Conservation (phyloP, 1,140 invertebrate genomes). For the Meteorus sp. region DNA sequence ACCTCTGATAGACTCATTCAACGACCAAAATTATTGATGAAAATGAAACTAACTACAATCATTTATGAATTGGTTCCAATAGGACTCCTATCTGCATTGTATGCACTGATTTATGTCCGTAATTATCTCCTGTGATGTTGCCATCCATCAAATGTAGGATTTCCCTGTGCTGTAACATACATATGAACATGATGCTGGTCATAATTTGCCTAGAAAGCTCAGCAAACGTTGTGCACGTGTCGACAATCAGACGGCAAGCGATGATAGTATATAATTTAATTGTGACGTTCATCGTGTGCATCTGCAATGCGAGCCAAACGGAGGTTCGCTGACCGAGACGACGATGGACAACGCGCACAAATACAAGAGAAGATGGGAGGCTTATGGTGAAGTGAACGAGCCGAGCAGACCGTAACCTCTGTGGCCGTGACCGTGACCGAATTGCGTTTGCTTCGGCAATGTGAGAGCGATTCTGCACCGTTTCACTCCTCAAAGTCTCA, state of each 20-base stretch:
- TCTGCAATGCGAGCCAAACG: slow-evolving; percentile 13
- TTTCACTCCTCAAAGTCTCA: slow-evolving; percentile 25
- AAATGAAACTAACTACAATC: no score
- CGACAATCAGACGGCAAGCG: background rate
- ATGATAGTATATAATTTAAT: slow-evolving; percentile 14
- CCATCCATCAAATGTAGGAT: no score
- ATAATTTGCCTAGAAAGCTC: background rate
- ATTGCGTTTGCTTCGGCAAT: slow-evolving; percentile 35
- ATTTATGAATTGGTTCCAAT: no score
- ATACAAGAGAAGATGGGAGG: slow-evolving; percentile 2
- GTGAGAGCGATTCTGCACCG: slow-evolving; percentile 32
- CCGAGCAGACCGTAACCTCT: slow-evolving; percentile 45
- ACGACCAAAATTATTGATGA: no score
- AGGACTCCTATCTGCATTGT: no score
- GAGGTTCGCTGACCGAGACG: slow-evolving; percentile 30
- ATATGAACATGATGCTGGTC: no score
- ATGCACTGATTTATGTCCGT: no score
- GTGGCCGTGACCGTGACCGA: slow-evolving; percentile 50
- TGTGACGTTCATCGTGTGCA: slow-evolving; percentile 12
- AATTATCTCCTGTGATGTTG: no score
- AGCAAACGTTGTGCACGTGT: background rate
- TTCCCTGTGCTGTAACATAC: no score
- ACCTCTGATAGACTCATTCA: no score
- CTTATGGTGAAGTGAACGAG: slow-evolving; percentile 12
- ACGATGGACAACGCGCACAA: no score